Base-by-base conservation (phyloP, 2,888 invertebrate species). In the Synergus umbraculus region DNA sequence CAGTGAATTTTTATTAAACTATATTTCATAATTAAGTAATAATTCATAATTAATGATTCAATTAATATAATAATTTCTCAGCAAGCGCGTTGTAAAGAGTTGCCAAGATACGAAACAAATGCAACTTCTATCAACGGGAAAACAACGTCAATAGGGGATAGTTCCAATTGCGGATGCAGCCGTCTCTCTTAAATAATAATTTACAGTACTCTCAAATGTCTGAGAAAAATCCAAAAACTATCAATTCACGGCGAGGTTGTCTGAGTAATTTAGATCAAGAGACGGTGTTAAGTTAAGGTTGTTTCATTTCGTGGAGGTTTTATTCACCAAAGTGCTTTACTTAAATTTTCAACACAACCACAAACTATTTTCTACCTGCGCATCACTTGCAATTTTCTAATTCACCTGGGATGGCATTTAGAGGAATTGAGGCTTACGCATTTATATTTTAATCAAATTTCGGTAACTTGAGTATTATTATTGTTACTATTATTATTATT, bases 31-130 rank as follows among this genome's bases (percentile, higher is more conserved):
- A n/a, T 46, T 65, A 65, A 44, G 69, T 69, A 43, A 49, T 29
- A 79, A 79, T 12, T 46, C 76, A 63, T 79, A 41, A 80, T 86
- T 86, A 77, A 29, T 64, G 0, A 64, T 49, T 37, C 8, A 64
- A 37, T 63, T 60, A 15, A n/a, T 80, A 66, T 15, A 78, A 41
- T 64, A n/a, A 29, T 37, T 22, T 66, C 83, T 81, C 93, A 96
- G 95, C 97, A 97, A 94, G 97, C 97, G n/a, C 95, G 96, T 92
- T 96, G 95, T 93, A 96, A 96, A 93, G 97, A 96, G 92, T 92
- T 96, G 85, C 95, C 96, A 44, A 95, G 96, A 90, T 96, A 96
- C 88, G 96, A 96, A 87, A 94, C 95, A 76, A 95, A 94, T 88
- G 93, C 95, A 87, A 95, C 96, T 44, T 95, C 95, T 64, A 95